phyloP scores from a whole-genome alignment of 2,888 invertebrate species.

The Tachina grossa region DNA sequence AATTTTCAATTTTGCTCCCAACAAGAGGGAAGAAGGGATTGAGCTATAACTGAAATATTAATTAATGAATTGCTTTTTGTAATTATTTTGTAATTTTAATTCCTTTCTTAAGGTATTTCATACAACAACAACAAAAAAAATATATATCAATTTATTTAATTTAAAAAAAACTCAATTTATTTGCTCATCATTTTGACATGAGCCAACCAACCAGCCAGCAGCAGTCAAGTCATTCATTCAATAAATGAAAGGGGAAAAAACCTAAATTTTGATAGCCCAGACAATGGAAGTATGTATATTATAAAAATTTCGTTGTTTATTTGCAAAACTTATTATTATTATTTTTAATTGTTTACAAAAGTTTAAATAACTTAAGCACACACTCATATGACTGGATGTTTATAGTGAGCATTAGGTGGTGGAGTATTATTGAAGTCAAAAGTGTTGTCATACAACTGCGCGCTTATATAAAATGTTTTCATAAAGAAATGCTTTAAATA shows the following conservation, averaged over 20 bases:
- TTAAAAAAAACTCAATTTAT: background rate
- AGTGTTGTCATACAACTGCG: background rate
- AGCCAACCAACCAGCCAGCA: background rate
- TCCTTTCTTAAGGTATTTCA: too few species aligned
- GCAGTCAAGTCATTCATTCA: background rate
- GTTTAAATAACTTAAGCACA: background rate
- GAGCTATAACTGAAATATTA: too few species aligned
- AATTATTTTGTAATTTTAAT: too few species aligned
- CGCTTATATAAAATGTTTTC: background rate
- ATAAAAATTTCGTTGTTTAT: background rate
- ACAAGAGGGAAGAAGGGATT: too few species aligned
- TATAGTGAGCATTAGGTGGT: background rate
- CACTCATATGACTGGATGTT: constrained; percentile 13
- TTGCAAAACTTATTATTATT: background rate
- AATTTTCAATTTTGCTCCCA: too few species aligned
- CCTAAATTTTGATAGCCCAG: background rate
- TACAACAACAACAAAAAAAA: background rate
- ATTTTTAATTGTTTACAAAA: constrained; percentile 7
- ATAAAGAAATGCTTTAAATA: background rate
- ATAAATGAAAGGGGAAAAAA: background rate
- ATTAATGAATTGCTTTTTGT: too few species aligned
- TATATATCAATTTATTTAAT: background rate
- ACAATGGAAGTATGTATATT: background rate
- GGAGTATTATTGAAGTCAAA: background rate
- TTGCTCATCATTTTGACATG: background rate